Percentiles rank a stretch among this genome's conserved stretches.
Conservation (phyloP, 2,888 invertebrate genomes). For the Tupiocoris notatus region DNA sequence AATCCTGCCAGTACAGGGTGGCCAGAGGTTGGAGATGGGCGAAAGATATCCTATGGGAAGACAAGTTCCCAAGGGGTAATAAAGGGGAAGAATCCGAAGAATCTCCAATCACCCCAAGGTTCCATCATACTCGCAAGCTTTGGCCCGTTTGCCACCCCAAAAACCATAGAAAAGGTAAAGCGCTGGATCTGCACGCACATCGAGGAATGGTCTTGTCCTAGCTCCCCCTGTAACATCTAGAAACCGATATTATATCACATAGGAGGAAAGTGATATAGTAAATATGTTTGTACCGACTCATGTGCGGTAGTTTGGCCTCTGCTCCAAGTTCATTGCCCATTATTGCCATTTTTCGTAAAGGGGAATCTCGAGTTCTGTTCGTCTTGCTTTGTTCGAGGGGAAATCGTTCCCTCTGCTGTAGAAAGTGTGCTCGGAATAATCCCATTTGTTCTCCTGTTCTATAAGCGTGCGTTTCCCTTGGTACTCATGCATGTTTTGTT, state of each 20-base stretch:
- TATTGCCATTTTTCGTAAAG: slow-evolving; percentile 13
- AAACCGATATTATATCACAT: no score
- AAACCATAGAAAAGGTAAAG: slow-evolving; percentile 1
- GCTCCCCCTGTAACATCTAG: no score
- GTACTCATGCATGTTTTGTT: no score
- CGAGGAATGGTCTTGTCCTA: no score
- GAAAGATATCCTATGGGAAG: not conserved
- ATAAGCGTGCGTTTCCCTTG: no score
- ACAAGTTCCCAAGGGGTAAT: slow-evolving; percentile 4
- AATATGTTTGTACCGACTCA: slow-evolving; percentile 16
- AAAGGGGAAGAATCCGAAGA: slow-evolving; percentile 18
- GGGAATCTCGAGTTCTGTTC: not conserved
- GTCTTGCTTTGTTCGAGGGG: no score
- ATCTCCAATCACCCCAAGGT: slow-evolving; percentile 25
- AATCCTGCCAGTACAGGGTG: no score
- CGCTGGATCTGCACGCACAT: no score
- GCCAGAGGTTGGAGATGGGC: no score
- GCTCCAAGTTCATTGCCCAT: slow-evolving; percentile 15
- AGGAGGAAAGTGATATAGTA: not conserved
- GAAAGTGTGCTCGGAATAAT: slow-evolving; percentile 19
- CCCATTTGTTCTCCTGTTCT: not conserved
- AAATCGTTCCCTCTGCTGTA: no score
- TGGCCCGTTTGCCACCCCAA: no score
- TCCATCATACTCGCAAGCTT: no score
- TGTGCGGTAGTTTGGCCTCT: not conserved